Base-by-base conservation (phyloP, 92 coral and sea anemone species). In the Heliopora coerulea region DNA sequence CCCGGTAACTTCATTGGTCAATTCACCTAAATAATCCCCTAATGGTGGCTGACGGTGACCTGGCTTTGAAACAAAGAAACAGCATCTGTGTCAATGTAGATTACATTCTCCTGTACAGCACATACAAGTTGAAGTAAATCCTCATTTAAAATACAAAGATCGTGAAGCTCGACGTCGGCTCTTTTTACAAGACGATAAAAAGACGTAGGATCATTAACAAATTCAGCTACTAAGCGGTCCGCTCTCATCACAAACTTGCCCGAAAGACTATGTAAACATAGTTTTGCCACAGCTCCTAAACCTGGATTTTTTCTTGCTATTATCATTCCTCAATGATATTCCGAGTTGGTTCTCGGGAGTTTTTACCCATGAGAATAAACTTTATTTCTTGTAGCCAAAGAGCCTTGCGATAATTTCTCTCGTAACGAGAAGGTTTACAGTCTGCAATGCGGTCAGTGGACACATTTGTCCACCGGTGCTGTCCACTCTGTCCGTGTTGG, bases 121-220 rank as follows among this genome's bases (percentile, higher is more conserved):
- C 26, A 82, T 19, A 82, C 79, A 28, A 82, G 49, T 62, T 83
- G 83, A 27, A 78, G 73, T 34, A 83, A 57, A 18, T 81, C 76
- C 18, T 81, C 85, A 35, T 72, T 74, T 23, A 81, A 57, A 32
- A 81, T 17, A 74, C 69, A 67, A 61, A 24, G n/a, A 48, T 81
- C 85, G 35, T 73, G 80, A 29, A 74, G 56, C 0, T 81, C 85
- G 28, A 32, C 18, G n/a, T 81, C 85, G 23, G 60, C 62, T 60
- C 59, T 66, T 49, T 74, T 81, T 17, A 81, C n/a, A 18, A 56
- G 74, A 23, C 74, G 63, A 49, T 69, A 79, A 56, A 79, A 70
- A 21, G 34, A 37, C 7, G 41, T 21, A 15, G 84, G 54, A 30
- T 79, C 79, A 49, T 25, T 56, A 25, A 79, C 62, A 24, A 80